Conservation (phyloP, 2,113 vertebrate genomes). For the Larimichthys crocea region DNA sequence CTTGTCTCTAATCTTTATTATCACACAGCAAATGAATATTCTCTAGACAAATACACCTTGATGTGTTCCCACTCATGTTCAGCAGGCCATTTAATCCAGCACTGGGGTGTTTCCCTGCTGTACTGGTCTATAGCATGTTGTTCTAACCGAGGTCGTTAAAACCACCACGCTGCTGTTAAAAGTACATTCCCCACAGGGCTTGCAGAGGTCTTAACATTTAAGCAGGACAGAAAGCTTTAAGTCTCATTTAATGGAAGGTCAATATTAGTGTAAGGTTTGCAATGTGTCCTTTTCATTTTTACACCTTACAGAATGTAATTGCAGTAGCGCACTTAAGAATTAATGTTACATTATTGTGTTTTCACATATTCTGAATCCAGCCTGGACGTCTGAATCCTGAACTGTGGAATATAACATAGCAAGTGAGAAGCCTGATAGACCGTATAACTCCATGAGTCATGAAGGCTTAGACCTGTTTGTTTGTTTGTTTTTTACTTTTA, state of each 20-base stretch:
- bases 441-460: not conserved
- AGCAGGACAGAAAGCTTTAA: slow-evolving; percentile 71
- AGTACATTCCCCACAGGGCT: slow-evolving; percentile 63
- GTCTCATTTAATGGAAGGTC: slow-evolving; percentile 80
- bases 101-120: slow-evolving; percentile 62
- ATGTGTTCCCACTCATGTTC: slow-evolving; percentile 71
- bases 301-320: slow-evolving; percentile 61
- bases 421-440: not conserved
- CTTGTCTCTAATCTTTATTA: slow-evolving; percentile 67
- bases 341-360: slow-evolving; percentile 49
- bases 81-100: slow-evolving; percentile 61
- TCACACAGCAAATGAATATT: slow-evolving; percentile 68
- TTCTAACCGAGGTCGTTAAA: slow-evolving; percentile 80
- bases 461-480: not conserved
- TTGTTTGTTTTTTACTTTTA: too few relatives aligned
- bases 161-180: slow-evolving; percentile 64
- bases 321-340: slow-evolving; percentile 33
- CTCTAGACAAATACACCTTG: slow-evolving; percentile 55
- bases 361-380: slow-evolving; percentile 22
- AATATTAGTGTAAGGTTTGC: slow-evolving; percentile 77
- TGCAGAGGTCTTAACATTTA: slow-evolving; percentile 51
- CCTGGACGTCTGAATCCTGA: slow-evolving; percentile 4
- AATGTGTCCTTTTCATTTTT: slow-evolving; percentile 70
- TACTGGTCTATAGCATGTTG: slow-evolving; percentile 70
- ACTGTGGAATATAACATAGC: not conserved